Conservation (phyloP, 2,113 vertebrate genomes). For the Leiothrix lutea region DNA sequence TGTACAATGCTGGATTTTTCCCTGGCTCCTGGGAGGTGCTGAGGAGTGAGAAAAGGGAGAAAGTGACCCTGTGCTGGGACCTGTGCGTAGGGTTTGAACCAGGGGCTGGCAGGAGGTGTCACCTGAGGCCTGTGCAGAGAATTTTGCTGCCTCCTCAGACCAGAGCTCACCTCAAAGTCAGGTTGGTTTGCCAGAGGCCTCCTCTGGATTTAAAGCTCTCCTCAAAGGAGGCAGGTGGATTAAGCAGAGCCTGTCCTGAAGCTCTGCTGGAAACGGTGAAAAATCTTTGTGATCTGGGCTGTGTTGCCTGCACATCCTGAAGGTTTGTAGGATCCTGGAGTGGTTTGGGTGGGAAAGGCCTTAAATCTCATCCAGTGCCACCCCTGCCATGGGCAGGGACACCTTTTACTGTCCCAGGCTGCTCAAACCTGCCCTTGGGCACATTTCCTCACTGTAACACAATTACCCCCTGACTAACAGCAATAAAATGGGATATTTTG, state of each 20-base stretch:
- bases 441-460: too few species aligned
- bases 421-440: background rate
- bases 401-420: background rate
- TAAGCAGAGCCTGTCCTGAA: background rate
- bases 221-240: background rate
- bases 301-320: fast-evolving
- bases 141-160: background rate
- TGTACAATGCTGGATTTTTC: background rate
- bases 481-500: background rate
- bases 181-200: background rate
- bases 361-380: background rate
- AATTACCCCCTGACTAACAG: too few species aligned
- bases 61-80: background rate
- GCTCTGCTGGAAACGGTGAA: background rate
- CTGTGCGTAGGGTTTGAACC: background rate
- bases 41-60: background rate
- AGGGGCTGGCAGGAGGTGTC: background rate
- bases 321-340: background rate
- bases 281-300: background rate
- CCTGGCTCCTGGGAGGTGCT: background rate
- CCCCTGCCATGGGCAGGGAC: background rate
- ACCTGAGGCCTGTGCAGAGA: background rate
- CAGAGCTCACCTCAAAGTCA: background rate
- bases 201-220: background rate
- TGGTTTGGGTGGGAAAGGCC: background rate